A percentile compares a stretch with the other conserved stretches of the same genome.
These are phyloP conservation scores for Brienomyrus brachyistius DNA, from an alignment of 2,113 vertebrate species.

Conservation along the genomic window DNA sequence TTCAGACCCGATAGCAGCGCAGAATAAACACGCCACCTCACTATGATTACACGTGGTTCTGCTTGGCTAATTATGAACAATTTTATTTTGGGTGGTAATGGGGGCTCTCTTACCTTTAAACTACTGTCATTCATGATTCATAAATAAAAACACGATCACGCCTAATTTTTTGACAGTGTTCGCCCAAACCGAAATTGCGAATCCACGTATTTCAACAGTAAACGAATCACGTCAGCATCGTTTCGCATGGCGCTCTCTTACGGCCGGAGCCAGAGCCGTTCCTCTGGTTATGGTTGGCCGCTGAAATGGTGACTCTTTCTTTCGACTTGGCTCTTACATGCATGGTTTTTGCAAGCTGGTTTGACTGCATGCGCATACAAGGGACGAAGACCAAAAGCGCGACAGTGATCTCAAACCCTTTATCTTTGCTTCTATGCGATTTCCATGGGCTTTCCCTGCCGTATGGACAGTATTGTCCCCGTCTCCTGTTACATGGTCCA, in stretches of 20 bases:
- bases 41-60: not conserved
- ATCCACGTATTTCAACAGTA: not conserved
- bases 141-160: not conserved
- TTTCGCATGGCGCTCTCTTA: not conserved
- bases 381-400: not conserved
- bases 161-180: not conserved
- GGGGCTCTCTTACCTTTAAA: not conserved
- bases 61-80: not conserved
- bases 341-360: not conserved
- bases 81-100: not conserved
- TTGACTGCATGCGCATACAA: not conserved
- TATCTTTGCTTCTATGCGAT: not conserved
- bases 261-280: not conserved
- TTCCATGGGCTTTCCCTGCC: not conserved
- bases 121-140: not conserved
- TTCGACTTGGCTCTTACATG: not conserved
- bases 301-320: not conserved
- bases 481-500: not conserved
- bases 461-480: not conserved
- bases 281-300: not conserved
- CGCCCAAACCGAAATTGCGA: not conserved
- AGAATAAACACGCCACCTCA: not conserved
- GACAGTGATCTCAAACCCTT: not conserved
- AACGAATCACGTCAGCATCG: not conserved
- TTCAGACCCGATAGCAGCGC: not conserved